Evolutionary conservation across 2,113 vertebrate genomes (phyloP), one percentile per base, ranked within the genome.

Genomic region (Deroptyus accipitrinus): DNA sequence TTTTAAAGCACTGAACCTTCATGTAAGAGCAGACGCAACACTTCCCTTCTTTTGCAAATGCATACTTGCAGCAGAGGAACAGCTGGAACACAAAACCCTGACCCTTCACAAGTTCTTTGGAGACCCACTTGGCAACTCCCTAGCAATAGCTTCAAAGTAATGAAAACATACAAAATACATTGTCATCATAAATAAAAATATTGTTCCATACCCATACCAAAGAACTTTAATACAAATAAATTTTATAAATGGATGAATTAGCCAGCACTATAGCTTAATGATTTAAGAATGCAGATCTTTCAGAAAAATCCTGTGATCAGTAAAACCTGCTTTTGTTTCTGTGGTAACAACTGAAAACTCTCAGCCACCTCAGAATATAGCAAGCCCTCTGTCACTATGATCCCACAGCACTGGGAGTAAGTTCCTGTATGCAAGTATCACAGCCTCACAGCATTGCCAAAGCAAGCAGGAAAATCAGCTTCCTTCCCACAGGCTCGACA

Each of bases 181-280:
- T 63, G 33, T 42, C 19, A 33, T 6, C 14, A 37, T 11, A 57
- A 52, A 39, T 27, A 77, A 42, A 74, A 87, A 67, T 33, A 27
- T 11, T 25, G 14, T 8, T 74, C 42, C 24, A 88, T 64, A 61
- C 52, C 23, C 51, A 13, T 11, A 27, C 27, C 24, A 74, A 39
- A 70, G 18, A 55, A 17, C 2, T 67, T 83, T 46, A 46, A 51
- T 8, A 9, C 4, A 35, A 2, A 10, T 57, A n/a, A 2, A 9
- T 69, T 84, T 61, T 31, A 75, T 39, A 30, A 64, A 61, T 16
- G 1, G 25, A n/a, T 37, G 0, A 83, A 74, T 54, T 35, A 78
- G 30, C 13, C 3, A 66, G 15, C 6, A 16, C 6, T 27, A 8
- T 4, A 69, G 3, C 37, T 91, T 24, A 27, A 57, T 0, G 0